Evolutionary conservation across 1,140 invertebrate genomes (phyloP).

Genomic region (Patella vulgata): DNA sequence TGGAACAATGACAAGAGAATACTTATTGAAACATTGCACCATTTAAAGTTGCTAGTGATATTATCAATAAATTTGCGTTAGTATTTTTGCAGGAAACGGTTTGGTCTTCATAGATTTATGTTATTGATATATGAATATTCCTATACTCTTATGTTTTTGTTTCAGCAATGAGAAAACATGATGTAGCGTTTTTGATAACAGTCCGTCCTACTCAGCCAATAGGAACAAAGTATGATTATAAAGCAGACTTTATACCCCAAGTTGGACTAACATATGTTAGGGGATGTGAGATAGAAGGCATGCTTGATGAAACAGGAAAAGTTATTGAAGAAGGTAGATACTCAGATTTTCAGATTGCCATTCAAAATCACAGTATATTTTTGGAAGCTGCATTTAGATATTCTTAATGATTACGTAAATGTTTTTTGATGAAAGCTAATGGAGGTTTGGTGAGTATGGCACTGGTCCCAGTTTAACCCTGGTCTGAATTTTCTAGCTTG

Average conservation of each 20-base stretch:
- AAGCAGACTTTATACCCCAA: slow-evolving; percentile 59
- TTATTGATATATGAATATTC: too few species aligned
- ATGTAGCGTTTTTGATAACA: slow-evolving; percentile 96
- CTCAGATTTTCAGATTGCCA: neutral
- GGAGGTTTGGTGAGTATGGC: too few species aligned
- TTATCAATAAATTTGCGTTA: too few species aligned
- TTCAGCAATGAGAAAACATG: slow-evolving; percentile 87
- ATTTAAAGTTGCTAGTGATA: too few species aligned
- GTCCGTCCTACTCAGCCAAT: slow-evolving; percentile 85
- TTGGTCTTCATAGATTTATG: too few species aligned
- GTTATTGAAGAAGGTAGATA: slow-evolving; percentile 90
- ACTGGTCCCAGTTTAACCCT: too few species aligned
- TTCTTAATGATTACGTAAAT: neutral
- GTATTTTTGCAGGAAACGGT: too few species aligned
- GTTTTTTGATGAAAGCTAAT: too few species aligned
- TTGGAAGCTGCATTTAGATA: neutral
- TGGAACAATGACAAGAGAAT: too few species aligned
- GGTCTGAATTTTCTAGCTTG: too few species aligned
- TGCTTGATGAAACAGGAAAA: slow-evolving; percentile 95
- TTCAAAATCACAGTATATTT: neutral
- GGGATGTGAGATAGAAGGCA: slow-evolving; percentile 98
- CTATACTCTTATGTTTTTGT: slow-evolving; percentile 14
- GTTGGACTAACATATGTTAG: slow-evolving; percentile 91
- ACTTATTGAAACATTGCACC: too few species aligned
- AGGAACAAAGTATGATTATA: slow-evolving; percentile 71